A percentile compares a stretch with the other conserved stretches of the same genome.
These are phyloP conservation scores for Gorsachius magnificus DNA, from an alignment of 2,797 vertebrate genomes.

Conservation along the genomic window DNA sequence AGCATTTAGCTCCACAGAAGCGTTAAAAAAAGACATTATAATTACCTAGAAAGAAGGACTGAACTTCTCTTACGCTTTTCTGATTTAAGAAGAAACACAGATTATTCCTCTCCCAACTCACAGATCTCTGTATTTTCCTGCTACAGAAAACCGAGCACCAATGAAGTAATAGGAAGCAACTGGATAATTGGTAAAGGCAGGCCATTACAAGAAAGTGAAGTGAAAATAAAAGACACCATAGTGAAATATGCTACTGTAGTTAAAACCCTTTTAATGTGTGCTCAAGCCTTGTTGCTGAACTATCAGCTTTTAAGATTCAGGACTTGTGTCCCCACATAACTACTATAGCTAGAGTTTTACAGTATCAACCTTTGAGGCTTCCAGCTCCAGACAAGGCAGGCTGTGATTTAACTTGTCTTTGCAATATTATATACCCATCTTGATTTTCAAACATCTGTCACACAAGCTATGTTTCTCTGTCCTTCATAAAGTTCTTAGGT, in stretches of 20 bases:
- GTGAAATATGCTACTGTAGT: background rate
- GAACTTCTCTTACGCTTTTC: background rate
- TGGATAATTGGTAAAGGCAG: background rate
- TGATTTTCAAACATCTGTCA: background rate
- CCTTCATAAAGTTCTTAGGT: background rate
- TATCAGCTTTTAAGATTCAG: background rate
- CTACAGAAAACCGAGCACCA: background rate
- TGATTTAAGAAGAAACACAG: background rate
- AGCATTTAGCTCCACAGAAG: background rate
- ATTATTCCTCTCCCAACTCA: background rate
- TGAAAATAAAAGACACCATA: background rate
- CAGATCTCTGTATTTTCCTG: background rate
- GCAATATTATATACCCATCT: background rate
- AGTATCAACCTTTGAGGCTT: background rate
- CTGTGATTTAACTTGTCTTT: background rate
- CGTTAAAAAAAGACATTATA: background rate
- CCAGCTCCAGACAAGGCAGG: background rate
- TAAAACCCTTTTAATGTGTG: background rate
- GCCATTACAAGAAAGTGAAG: background rate
- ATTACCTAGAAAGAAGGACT: background rate
- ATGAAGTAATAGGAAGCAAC: background rate
- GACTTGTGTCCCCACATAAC: background rate
- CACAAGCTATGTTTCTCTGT: background rate
- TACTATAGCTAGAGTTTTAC: background rate
- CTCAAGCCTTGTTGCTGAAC: background rate